Base-by-base conservation (phyloP, 2,797 vertebrate species). In the Clarias platycephalus region DNA sequence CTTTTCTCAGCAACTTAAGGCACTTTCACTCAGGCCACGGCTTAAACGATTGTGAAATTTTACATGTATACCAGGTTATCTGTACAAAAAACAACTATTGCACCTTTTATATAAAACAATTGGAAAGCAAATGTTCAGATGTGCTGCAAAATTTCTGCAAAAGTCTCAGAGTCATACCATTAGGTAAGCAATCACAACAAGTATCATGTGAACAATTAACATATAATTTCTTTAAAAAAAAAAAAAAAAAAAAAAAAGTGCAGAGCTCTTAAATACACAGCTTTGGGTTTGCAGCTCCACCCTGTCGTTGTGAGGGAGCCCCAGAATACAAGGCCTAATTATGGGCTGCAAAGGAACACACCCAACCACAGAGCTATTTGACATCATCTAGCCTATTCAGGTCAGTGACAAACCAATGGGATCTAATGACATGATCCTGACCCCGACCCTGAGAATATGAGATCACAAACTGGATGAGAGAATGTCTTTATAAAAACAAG, bases 141-240 rank as follows among this genome's bases (percentile, higher is more conserved):
- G 53, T 57, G 24, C 5, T 9, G 34, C 5, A 40, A 62, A 34
- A 22, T 8, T 1, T 78, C 28, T 37, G 57, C 75, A 24, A 76
- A 58, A 24, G 20, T 26, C 57, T 83, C 87, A 86, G 91, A 92
- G 88, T 85, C 28, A 24, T 70, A 88, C 88, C 82, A 85, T 87
- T 89, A 91, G 88, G 83, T 87, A 86, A 63, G 90, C 55, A 34
- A 37, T 81, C 5, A 15, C 66, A 86, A 84, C 85, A 84, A 55
- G 72, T 88, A 91, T 91, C 67, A 81, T 62, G 53, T 40, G 64
- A 87, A 80, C 67, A 76, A 81, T 86, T 76, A 92, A 90, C 90
- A 86, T 90, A 72, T 87, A 92, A 93, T 94, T 93, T 90, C 53
- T 40, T 37, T 37, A 5, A 37, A 37, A 37, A 37, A 37, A 37